Evolutionary conservation across 2,113 vertebrate species (phyloP), one percentile per base, ranked within the genome.

Genomic region (Globicephala melas): DNA sequence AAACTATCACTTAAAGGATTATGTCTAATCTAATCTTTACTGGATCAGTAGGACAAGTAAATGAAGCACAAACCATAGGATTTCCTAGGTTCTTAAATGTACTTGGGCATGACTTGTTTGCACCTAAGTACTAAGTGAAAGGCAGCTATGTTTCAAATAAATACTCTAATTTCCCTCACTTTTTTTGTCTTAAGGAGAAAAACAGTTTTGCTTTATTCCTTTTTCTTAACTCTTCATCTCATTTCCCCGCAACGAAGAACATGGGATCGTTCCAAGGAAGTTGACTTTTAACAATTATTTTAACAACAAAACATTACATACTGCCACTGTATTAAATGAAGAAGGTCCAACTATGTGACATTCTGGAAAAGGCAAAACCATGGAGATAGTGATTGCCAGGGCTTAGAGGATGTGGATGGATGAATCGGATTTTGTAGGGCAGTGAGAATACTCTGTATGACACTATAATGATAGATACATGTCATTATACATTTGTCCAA

Each of bases 141-240:
- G 73, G 71, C 53, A 85, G n/a, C 36, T 80, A 1, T 44, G 21
- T 87, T 92, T 95, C 74, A 86, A 38, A 50, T 68, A 65, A 76
- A 60, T 55, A 41, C 4, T 25, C 47, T 77, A 9, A 58, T 82
- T 68, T 41, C 47, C 21, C 60, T 63, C n/a, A 36, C 18, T 6
- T 6, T 50, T 8, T 70, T 70, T 85, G 8, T 65, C 14, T 26
- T 71, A 33, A 63, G 82, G n/a, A 76, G 73, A 50, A 76, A 76
- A 25, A 67, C 31, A 85, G 9, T 41, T 89, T 71, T 9, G 79
- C 33, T 74, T 60, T 18, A 36, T 81, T 88, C 6, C 50, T 65
- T 85, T 92, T 89, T 92, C 85, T 81, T 68, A 83, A 89, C 31
- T 94, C 25, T 86, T 79, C 68, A 31, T 65, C 76, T 91, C 41